These are phyloP conservation scores for Ylistrum balloti DNA, from an alignment of 1,140 invertebrate genomes.

Conservation along the genomic window DNA sequence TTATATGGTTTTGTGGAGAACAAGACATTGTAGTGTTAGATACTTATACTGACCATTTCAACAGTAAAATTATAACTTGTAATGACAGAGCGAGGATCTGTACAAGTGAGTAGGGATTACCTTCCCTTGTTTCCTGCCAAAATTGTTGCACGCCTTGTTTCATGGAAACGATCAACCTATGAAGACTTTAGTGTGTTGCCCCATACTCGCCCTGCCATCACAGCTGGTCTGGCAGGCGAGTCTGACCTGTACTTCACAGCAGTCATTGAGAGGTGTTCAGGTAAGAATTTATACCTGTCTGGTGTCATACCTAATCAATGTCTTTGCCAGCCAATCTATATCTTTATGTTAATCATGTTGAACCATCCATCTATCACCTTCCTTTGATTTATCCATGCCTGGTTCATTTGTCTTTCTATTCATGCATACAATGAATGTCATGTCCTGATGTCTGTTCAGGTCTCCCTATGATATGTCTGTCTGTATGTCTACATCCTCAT, in stretches of 20 bases:
- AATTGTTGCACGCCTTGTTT: slow-evolving; percentile 85
- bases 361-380: too few species aligned
- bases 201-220: slow-evolving; percentile 87
- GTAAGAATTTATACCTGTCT: not conserved
- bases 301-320: too few species aligned
- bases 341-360: too few species aligned
- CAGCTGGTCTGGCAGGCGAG: slow-evolving; percentile 85
- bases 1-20: too few species aligned
- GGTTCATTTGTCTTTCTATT: too few species aligned
- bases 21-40: too few species aligned
- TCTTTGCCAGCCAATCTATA: too few species aligned
- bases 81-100: slow-evolving; percentile 77
- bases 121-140: slow-evolving; percentile 83
- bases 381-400: too few species aligned
- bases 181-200: slow-evolving; percentile 85
- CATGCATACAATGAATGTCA: too few species aligned
- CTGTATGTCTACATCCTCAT: too few species aligned
- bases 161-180: slow-evolving; percentile 88
- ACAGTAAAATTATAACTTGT: not conserved
- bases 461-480: too few species aligned
- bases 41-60: not conserved
- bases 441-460: too few species aligned
- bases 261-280: slow-evolving; percentile 83
- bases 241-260: slow-evolving; percentile 81
- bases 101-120: slow-evolving; percentile 75